Conservation (phyloP, 2,113 vertebrate genomes). For the Albula glossodonta region DNA sequence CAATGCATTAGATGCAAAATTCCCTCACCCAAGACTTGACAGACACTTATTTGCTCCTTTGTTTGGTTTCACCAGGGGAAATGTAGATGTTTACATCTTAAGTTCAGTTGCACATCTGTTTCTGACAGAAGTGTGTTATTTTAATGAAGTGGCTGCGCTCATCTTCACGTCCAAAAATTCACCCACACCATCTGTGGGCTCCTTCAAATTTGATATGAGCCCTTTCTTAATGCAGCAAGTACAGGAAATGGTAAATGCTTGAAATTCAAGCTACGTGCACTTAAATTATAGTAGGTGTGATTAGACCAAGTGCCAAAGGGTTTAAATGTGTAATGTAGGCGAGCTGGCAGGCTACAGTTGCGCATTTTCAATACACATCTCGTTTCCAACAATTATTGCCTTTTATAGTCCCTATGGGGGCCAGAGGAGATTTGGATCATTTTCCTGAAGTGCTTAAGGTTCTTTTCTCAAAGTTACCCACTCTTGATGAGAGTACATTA, state of each 20-base stretch:
- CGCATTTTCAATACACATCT: slow-evolving; percentile 55
- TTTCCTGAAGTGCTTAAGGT: slow-evolving; percentile 44
- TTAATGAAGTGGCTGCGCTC: slow-evolving; percentile 19
- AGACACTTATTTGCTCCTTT: neutral
- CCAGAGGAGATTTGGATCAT: slow-evolving; percentile 56
- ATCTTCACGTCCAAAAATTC: slow-evolving; percentile 3
- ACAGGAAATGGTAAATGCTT: neutral
- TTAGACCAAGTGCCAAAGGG: neutral
- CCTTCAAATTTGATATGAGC: neutral
- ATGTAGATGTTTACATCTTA: neutral
- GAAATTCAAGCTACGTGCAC: neutral
- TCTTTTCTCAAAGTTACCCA: slow-evolving; percentile 29
- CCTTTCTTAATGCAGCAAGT: neutral
- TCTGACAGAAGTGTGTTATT: slow-evolving; percentile 6
- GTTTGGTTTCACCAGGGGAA: neutral
- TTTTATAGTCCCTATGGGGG: slow-evolving; percentile 49
- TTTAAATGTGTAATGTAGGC: neutral
- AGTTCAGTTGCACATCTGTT: slow-evolving; percentile 1
- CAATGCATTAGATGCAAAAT: too few species aligned
- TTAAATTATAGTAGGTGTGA: neutral
- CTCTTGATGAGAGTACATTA: slow-evolving; percentile 37
- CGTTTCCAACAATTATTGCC: slow-evolving; percentile 60
- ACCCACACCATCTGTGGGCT: slow-evolving; percentile 9
- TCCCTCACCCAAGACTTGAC: neutral
- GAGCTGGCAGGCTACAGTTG: slow-evolving; percentile 14